Evolutionary conservation across 2,888 invertebrate species (phyloP).

Genomic region (Bugula neritina): DNA sequence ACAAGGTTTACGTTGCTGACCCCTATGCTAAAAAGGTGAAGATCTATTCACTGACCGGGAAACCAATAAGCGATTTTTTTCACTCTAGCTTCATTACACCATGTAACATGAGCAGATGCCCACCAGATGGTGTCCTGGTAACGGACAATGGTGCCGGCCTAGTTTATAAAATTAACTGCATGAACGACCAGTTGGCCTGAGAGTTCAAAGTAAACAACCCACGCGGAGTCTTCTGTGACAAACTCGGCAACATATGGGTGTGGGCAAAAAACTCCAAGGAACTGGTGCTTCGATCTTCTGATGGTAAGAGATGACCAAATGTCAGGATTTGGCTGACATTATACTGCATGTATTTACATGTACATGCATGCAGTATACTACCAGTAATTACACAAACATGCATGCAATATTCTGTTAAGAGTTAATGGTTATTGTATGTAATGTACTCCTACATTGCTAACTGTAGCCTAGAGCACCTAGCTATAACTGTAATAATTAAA

Average conservation of each 20-base stretch:
- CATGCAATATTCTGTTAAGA: too few relatives aligned
- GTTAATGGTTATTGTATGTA: too few relatives aligned
- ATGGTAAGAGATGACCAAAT: too few relatives aligned
- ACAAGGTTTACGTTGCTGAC: slow-evolving; percentile 21
- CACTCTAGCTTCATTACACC: background rate
- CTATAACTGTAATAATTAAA: too few relatives aligned
- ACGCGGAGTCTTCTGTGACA: slow-evolving; percentile 11
- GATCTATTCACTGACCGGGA: background rate
- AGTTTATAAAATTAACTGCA: slow-evolving; percentile 11
- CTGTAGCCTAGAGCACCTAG: too few relatives aligned
- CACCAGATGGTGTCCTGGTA: slow-evolving; percentile 3
- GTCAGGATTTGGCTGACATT: too few relatives aligned
- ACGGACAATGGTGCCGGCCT: background rate
- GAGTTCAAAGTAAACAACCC: background rate
- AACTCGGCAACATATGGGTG: background rate
- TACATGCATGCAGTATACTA: too few relatives aligned
- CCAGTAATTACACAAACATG: too few relatives aligned
- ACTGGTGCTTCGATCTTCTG: background rate
- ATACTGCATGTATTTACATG: background rate
- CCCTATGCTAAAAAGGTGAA: background rate
- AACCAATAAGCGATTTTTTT: background rate
- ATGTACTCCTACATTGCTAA: too few relatives aligned
- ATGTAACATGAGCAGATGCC: slow-evolving; percentile 14
- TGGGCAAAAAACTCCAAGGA: background rate
- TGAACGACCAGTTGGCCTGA: background rate